Conservation (phyloP, 2,797 vertebrate genomes). For the Synanceia verrucosa region DNA sequence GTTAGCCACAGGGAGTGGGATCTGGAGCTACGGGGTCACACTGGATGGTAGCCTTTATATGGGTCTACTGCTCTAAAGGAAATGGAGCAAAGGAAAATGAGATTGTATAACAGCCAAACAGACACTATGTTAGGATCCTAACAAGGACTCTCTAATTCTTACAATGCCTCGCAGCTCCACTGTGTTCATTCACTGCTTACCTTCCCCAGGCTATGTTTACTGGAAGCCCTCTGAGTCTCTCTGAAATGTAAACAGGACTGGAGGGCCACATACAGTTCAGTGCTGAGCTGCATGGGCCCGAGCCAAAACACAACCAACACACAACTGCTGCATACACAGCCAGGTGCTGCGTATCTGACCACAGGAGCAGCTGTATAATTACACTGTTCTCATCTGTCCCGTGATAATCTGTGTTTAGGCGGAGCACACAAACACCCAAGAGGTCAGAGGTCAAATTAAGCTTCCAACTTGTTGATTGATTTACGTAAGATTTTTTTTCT, state of each 20-base stretch:
- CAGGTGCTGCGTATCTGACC: conserved; percentile 68
- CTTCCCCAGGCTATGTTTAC: conserved; percentile 69
- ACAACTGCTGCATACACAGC: conserved; percentile 52
- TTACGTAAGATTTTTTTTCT: background rate
- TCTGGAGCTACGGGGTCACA: conserved; percentile 46
- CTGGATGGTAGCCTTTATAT: conserved; percentile 48
- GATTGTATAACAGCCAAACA: conserved; percentile 62
- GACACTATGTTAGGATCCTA: conserved; percentile 49
- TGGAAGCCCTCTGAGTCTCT: conserved; percentile 55
- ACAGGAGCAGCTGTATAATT: conserved; percentile 68
- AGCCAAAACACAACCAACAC: conserved; percentile 48
- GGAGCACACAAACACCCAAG: conserved; percentile 43
- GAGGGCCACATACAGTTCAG: conserved; percentile 66
- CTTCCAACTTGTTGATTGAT: conserved; percentile 17
- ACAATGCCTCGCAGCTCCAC: conserved; percentile 49
- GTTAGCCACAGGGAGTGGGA: conserved; percentile 57
- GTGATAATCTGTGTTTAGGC: conserved; percentile 47
- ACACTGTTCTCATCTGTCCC: conserved; percentile 43
- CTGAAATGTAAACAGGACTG: conserved; percentile 76
- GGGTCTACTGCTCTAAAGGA: conserved; percentile 61
- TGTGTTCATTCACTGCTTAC: conserved; percentile 54
- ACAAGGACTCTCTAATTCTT: conserved; percentile 40
- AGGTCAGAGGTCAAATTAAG: conserved; percentile 54
- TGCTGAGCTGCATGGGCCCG: conserved; percentile 16
- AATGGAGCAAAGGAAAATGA: conserved; percentile 29